Evolutionary conservation across 2,113 vertebrate genomes (phyloP).

Genomic region (Mus spicilegus): DNA sequence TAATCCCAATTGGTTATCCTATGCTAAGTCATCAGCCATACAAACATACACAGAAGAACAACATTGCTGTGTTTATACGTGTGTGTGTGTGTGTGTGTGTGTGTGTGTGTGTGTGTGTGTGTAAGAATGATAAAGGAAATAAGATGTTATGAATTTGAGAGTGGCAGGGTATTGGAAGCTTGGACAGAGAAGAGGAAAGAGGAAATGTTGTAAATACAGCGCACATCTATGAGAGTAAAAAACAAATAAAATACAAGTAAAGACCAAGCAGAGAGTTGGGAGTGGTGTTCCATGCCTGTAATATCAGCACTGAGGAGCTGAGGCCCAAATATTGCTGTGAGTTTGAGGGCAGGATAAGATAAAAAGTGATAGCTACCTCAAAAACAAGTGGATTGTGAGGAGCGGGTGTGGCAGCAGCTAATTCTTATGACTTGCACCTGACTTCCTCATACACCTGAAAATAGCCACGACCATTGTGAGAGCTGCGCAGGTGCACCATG

Average conservation of each 20-base stretch:
- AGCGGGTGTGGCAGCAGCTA: no score
- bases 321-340: background rate
- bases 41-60: background rate
- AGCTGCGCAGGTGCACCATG: no score
- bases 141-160: background rate
- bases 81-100: no score
- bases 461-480: no score
- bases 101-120: background rate
- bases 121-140: background rate
- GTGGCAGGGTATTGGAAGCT: background rate
- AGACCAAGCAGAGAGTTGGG: background rate
- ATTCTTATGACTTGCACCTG: no score
- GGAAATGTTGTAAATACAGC: background rate
- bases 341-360: background rate
- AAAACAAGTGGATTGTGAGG: no score
- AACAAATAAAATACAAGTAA: background rate
- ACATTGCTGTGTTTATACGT: background rate
- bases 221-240: background rate
- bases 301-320: no score
- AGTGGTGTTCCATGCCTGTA: background rate
- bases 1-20: background rate
- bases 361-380: background rate
- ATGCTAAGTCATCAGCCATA: background rate
- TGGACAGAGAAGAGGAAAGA: background rate
- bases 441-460: no score